Evolutionary conservation across 2,113 vertebrate genomes (phyloP).

Genomic region (Xiphophorus couchianus): DNA sequence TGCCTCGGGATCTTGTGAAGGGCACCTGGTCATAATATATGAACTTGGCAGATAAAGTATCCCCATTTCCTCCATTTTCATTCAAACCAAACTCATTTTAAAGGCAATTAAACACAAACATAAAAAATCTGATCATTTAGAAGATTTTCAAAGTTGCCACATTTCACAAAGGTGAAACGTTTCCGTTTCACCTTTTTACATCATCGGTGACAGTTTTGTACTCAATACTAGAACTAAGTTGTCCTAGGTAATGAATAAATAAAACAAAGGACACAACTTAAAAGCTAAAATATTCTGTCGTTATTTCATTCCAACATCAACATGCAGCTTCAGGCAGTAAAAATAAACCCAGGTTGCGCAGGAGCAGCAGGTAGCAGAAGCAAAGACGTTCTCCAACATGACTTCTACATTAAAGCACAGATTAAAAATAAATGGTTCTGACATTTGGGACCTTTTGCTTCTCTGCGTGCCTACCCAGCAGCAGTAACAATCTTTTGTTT

Average conservation of each 20-base stretch:
- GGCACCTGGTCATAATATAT: background rate
- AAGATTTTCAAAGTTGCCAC: background rate
- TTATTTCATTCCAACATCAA: background rate
- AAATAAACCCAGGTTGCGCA: slow-evolving; percentile 15
- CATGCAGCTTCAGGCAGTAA: background rate
- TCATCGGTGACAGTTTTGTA: background rate
- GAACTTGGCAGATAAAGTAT: background rate
- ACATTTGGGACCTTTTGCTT: slow-evolving; percentile 18
- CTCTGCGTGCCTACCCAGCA: slow-evolving; percentile 11
- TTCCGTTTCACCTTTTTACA: background rate
- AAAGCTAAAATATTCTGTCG: background rate
- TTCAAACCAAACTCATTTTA: background rate
- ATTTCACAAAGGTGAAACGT: background rate
- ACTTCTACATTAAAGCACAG: slow-evolving; percentile 62
- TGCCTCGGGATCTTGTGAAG: background rate
- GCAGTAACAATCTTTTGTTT: slow-evolving; percentile 11
- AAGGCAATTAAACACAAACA: background rate
- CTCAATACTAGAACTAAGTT: background rate
- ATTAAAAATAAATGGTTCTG: slow-evolving; percentile 65
- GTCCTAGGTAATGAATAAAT: background rate
- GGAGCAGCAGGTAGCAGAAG: background rate
- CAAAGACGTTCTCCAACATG: slow-evolving; percentile 15
- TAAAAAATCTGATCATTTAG: background rate
- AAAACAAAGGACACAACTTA: background rate
- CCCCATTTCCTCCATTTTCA: background rate